These are phyloP conservation scores for Epinephelus cyanopodus DNA, from an alignment of 2,113 vertebrate genomes.

Conservation along the genomic window DNA sequence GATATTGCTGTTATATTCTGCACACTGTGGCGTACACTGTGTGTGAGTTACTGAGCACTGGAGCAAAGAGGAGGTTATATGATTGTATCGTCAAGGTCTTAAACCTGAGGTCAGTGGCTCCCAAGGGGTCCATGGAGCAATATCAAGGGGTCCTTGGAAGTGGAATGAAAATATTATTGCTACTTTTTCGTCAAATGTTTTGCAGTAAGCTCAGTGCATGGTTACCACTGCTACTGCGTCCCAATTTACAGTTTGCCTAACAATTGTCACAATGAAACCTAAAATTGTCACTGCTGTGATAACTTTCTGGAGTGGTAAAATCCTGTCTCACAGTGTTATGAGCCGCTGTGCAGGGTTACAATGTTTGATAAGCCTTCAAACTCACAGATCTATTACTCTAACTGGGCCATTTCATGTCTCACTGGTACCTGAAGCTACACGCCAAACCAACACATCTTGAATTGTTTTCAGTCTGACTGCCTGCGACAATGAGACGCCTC, in stretches of 20 bases:
- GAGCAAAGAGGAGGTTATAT: slow-evolving; percentile 15
- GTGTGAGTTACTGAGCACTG: slow-evolving; percentile 22
- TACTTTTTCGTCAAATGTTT: background rate
- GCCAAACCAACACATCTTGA: too few species aligned
- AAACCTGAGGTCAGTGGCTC: slow-evolving; percentile 4
- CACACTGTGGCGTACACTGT: background rate
- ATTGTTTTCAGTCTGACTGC: too few species aligned
- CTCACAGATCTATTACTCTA: background rate
- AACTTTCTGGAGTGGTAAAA: background rate
- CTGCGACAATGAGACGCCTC: too few species aligned
- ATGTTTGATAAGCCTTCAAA: background rate
- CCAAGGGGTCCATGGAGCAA: background rate
- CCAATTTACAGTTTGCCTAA: background rate
- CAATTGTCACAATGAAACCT: background rate
- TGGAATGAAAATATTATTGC: background rate
- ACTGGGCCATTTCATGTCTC: background rate
- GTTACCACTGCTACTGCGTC: background rate
- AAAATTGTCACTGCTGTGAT: background rate
- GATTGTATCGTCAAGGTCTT: background rate
- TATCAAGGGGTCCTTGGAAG: background rate
- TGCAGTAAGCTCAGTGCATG: background rate
- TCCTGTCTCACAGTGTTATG: background rate
- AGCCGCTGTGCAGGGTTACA: background rate
- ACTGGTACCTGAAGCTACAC: background rate
- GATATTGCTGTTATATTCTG: slow-evolving; percentile 25